Evolutionary conservation across 2,888 invertebrate species (phyloP).

Genomic region (Stenolophus ochropezus): DNA sequence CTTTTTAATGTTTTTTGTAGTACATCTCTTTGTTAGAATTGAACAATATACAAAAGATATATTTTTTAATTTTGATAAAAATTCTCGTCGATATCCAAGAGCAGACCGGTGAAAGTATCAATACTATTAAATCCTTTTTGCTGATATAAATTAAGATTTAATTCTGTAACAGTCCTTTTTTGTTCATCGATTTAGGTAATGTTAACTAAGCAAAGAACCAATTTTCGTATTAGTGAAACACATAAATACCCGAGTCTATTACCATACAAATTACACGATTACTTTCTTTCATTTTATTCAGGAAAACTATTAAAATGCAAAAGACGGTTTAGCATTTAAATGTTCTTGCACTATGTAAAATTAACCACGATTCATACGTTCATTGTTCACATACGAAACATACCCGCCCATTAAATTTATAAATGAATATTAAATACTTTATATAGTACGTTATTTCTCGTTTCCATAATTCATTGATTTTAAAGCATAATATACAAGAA

Average conservation of each 20-base stretch:
- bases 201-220: slow-evolving; percentile 21
- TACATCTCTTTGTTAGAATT: no score
- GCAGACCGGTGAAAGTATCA: neutral
- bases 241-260: slow-evolving; percentile 34
- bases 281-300: slow-evolving; percentile 46
- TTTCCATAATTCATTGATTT: no score
- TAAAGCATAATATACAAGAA: no score
- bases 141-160: neutral
- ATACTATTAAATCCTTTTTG: neutral
- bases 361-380: neutral
- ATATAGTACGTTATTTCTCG: no score
- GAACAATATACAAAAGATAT: no score
- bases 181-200: slow-evolving; percentile 5
- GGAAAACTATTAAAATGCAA: slow-evolving; percentile 51
- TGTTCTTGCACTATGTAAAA: slow-evolving; percentile 11
- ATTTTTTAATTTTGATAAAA: no score
- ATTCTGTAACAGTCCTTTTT: neutral
- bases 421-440: no score
- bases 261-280: slow-evolving; percentile 50
- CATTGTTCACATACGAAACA: neutral
- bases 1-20: no score
- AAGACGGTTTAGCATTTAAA: slow-evolving; percentile 53
- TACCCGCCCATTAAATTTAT: no score
- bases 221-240: slow-evolving; percentile 45
- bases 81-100: neutral